Base-by-base conservation (phyloP, 2,888 invertebrate genomes). In the Tortrix viridana region DNA sequence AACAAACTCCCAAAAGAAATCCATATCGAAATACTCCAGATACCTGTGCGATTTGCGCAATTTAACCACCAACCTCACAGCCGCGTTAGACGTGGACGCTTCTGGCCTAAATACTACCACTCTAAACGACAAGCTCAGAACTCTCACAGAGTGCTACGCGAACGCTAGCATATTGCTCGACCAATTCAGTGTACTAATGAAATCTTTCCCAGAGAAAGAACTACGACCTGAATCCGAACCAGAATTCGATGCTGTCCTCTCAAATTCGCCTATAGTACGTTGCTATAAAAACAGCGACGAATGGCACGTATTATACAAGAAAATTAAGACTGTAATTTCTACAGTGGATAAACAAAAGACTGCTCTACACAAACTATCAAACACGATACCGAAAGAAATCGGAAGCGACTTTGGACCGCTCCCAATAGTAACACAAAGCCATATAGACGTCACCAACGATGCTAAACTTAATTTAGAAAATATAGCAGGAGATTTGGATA, bases 121-220 rank as follows among this genome's bases (percentile, higher is more conserved):
- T 38, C 63, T 93, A n/a, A 74, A 79, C 26, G 73, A 80, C 12
- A 88, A 85, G 73, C 73, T 92, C 1, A 74, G 86, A 4, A 79
- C 84, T 9, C 77, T 95, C 0, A 89, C 83, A 43, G 85, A 92
- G 52, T 82, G 93, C 57, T 85, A 94, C 64, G 90, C 92, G 1
- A 90, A 93, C 58, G 76, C 90, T 6, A 81, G 89, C 43, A 88
- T 94, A 60, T 88, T 94, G 9, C 83, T 96, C 22, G 94, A 95
- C 68, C 97, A 97, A 76, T 94, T 95, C 71, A 84, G 90, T 61
- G 81, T 96, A 1, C 85, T 97, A 19, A 77, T 97, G 0, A 93
- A 95, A 72, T 94, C 89, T 0, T 81, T 84, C 37, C 92, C 92
- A 18, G 87, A 86, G 68, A 75, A 78, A 65, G 73, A 67, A 2